Evolutionary conservation across 2,888 invertebrate genomes (phyloP).

Genomic region (Tenthredo amoena): DNA sequence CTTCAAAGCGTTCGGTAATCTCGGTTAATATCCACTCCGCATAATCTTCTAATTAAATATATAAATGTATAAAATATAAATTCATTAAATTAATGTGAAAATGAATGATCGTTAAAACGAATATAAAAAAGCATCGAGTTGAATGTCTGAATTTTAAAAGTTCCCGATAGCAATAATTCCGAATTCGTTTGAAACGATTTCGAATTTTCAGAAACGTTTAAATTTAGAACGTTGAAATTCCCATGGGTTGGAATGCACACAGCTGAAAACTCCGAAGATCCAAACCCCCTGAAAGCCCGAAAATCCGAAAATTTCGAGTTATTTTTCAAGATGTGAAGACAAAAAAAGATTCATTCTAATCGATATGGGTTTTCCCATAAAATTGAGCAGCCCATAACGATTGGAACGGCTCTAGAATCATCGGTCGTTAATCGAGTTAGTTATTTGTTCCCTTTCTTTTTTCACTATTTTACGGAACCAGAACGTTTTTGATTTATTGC

Average conservation of each 20-base stretch:
- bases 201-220: no score
- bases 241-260: no score
- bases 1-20: slow-evolving; percentile 4
- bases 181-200: no score
- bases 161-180: no score
- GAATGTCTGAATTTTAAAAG: not conserved
- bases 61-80: not conserved
- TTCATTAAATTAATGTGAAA: not conserved
- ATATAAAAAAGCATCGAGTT: not conserved
- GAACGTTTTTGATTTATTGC: slow-evolving; percentile 18
- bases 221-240: no score
- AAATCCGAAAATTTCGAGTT: no score
- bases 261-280: no score
- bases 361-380: not conserved
- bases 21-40: not conserved
- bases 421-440: not conserved
- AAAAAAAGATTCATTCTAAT: no score
- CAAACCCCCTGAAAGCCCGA: no score
- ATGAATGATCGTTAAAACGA: not conserved
- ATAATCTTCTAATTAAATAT: not conserved
- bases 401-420: not conserved
- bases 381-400: not conserved
- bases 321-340: no score
- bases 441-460: not conserved
- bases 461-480: not conserved